These are phyloP conservation scores for Tetraneura akinire DNA, from an alignment of 1,140 invertebrate species.

Conservation along the genomic window DNA sequence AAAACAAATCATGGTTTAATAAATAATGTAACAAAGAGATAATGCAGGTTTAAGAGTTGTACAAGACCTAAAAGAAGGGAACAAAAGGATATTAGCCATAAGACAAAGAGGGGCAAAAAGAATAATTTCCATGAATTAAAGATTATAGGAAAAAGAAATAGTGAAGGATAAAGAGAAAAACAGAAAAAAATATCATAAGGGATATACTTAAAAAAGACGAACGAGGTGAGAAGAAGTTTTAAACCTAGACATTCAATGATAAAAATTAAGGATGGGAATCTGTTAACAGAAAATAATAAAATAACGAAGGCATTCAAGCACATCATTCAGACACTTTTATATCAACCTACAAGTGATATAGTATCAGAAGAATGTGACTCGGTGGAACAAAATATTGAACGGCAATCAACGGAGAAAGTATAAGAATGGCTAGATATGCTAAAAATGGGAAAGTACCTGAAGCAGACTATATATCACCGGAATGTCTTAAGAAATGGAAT, in stretches of 20 bases:
- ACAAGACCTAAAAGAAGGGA: conserved; percentile 21
- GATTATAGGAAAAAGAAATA: conserved; percentile 36
- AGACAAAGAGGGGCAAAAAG: conserved; percentile 5
- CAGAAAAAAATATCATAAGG: conserved; percentile 14
- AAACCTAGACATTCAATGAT: conserved; percentile 48
- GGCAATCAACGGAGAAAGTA: no score
- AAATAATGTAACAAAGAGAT: conserved; percentile 24
- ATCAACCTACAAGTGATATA: conserved; percentile 28
- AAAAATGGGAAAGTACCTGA: no score
- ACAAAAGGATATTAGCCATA: conserved; percentile 28
- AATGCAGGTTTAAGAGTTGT: neutral
- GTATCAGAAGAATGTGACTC: conserved; percentile 24
- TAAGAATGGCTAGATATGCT: no score
- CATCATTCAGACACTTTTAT: conserved; percentile 5
- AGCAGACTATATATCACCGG: no score
- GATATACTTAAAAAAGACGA: neutral
- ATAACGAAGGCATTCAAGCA: conserved; percentile 16
- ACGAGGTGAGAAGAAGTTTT: conserved; percentile 44
- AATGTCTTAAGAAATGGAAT: no score
- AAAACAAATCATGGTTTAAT: conserved; percentile 24
- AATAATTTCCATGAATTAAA: conserved; percentile 52
- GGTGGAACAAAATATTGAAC: neutral
- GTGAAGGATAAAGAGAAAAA: conserved; percentile 48
- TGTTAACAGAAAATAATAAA: conserved; percentile 39
- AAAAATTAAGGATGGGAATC: conserved; percentile 15